Conservation (phyloP, 2,113 vertebrate genomes). For the Ascaphus truei region DNA sequence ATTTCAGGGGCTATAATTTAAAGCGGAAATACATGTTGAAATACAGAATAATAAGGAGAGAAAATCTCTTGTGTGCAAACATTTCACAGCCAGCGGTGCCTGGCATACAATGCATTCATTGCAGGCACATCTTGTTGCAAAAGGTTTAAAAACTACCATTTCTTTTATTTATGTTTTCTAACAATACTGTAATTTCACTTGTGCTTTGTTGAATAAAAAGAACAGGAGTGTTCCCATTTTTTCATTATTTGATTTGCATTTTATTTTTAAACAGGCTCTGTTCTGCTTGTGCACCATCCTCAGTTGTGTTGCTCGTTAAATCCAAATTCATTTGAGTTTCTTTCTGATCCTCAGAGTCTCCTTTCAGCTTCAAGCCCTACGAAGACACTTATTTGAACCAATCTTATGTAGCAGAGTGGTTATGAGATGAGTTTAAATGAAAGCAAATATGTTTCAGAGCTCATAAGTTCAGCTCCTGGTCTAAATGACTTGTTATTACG, state of each 20-base stretch:
- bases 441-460: constrained; percentile 38
- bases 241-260: constrained; percentile 23
- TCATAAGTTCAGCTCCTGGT: constrained; percentile 55
- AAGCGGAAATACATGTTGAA: background rate
- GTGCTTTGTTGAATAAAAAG: background rate
- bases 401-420: constrained; percentile 43
- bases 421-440: constrained; percentile 47
- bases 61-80: background rate
- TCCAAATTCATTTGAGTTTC: constrained; percentile 42
- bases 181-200: background rate
- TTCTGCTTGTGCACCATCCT: constrained; percentile 22
- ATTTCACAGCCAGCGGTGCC: background rate
- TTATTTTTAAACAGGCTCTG: constrained; percentile 17
- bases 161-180: background rate
- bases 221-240: background rate
- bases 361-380: constrained; percentile 31
- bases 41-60: background rate
- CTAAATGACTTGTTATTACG: constrained; percentile 44
- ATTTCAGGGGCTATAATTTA: too few species aligned
- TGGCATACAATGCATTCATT: background rate
- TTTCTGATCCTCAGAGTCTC: constrained; percentile 27
- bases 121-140: background rate
- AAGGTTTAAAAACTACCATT: constrained; percentile 14
- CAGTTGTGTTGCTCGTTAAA: constrained; percentile 17
- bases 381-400: constrained; percentile 39